A percentile compares a stretch with the other conserved stretches of the same genome.
These are phyloP conservation scores for Diaprepes abbreviatus DNA, from an alignment of 2,888 invertebrate species.

Conservation along the genomic window DNA sequence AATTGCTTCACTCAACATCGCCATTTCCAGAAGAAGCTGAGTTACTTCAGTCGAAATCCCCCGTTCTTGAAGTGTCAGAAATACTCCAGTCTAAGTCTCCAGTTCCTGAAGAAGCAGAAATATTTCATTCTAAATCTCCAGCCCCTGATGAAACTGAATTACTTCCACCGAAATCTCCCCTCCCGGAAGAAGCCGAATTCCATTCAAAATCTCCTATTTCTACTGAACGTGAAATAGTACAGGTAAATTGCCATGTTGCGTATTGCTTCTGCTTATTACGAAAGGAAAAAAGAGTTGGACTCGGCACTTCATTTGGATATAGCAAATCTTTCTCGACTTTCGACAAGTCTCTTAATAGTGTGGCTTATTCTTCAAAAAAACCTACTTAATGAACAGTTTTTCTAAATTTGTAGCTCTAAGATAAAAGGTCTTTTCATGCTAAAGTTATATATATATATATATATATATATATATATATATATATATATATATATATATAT, in stretches of 20 bases:
- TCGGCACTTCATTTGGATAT: no score
- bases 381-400: no score
- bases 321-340: no score
- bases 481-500: no score
- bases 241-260: not conserved
- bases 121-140: conserved; percentile 13
- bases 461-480: no score
- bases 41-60: not conserved
- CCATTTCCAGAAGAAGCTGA: not conserved
- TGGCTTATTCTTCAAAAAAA: no score
- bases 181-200: conserved; percentile 1
- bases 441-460: no score
- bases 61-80: not conserved
- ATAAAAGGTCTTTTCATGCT: no score
- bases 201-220: conserved; percentile 4
- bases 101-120: conserved; percentile 7
- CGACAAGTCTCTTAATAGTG: no score
- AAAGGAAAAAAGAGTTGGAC: no score
- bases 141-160: not conserved
- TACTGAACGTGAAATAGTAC: not conserved
- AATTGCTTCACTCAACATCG: conserved; percentile 7
- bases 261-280: not conserved
- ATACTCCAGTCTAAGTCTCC: conserved; percentile 5
- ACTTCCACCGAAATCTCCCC: conserved; percentile 13
- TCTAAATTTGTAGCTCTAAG: no score